Percentiles rank a stretch among this genome's conserved stretches.
These are phyloP conservation scores for Galeruca laticollis DNA, from an alignment of 2,888 invertebrate genomes.

Conservation along the genomic window DNA sequence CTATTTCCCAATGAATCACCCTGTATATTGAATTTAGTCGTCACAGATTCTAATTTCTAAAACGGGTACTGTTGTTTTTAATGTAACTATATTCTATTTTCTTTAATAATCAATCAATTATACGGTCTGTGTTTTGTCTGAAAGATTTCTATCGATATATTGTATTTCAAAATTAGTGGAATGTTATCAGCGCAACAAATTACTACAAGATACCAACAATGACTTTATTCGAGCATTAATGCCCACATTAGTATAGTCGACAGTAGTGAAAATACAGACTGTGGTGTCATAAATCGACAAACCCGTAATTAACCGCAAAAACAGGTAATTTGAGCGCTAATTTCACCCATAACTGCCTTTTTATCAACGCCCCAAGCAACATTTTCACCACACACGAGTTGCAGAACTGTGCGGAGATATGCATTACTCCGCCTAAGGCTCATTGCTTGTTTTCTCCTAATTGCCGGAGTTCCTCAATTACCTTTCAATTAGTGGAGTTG, in stretches of 20 bases:
- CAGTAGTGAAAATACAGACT: slow-evolving; percentile 51
- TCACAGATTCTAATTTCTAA: no score
- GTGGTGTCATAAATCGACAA: slow-evolving; percentile 58
- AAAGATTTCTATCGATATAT: neutral
- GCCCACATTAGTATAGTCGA: slow-evolving; percentile 54
- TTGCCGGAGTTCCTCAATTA: slow-evolving; percentile 66
- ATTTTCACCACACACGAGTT: slow-evolving; percentile 63
- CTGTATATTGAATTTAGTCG: no score
- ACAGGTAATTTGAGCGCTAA: slow-evolving; percentile 63
- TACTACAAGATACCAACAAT: slow-evolving; percentile 31
- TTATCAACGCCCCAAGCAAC: slow-evolving; percentile 63
- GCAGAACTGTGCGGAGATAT: slow-evolving; percentile 60
- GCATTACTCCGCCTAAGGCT: slow-evolving; percentile 60
- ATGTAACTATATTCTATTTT: no score
- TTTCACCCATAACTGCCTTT: slow-evolving; percentile 61
- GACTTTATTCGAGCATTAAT: slow-evolving; percentile 46
- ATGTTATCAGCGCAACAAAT: slow-evolving; percentile 34
- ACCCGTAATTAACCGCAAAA: slow-evolving; percentile 60
- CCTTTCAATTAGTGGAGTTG: slow-evolving; percentile 66
- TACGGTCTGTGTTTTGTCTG: neutral
- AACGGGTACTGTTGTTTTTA: no score
- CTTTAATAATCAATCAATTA: neutral
- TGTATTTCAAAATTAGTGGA: slow-evolving; percentile 7
- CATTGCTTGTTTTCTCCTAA: slow-evolving; percentile 62
- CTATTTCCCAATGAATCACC: no score